Conservation (phyloP, 2,797 vertebrate species). For the Pseudochaenichthys georgianus region DNA sequence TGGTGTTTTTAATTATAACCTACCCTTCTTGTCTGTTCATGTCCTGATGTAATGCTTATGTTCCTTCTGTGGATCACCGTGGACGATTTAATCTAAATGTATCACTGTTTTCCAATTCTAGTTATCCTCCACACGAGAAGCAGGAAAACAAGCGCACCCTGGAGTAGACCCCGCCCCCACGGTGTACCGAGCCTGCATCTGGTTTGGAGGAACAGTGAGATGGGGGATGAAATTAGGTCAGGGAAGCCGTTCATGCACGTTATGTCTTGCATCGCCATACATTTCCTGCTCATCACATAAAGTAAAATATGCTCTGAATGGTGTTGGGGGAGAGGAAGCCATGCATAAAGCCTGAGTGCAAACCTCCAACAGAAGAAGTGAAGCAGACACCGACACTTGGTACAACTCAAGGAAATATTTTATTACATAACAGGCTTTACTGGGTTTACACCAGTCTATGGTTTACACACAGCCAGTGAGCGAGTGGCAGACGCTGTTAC, state of each 20-base stretch:
- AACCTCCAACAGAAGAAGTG: constrained; percentile 7
- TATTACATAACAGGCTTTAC: constrained; percentile 80
- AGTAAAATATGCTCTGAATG: not conserved
- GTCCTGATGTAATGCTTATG: not conserved
- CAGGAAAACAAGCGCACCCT: constrained; percentile 54
- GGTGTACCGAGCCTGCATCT: constrained; percentile 27
- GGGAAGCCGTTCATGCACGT: constrained; percentile 2
- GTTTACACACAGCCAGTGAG: constrained; percentile 60
- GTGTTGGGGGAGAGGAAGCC: rapidly evolving
- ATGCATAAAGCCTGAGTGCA: not conserved
- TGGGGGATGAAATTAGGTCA: constrained; percentile 66
- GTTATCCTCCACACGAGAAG: not conserved
- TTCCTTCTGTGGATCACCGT: not conserved
- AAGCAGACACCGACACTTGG: constrained; percentile 26
- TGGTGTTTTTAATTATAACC: too few species aligned
- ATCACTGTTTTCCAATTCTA: not conserved
- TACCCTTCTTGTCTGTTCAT: not conserved
- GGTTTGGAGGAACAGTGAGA: constrained; percentile 26
- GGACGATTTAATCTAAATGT: not conserved
- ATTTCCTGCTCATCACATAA: not conserved
- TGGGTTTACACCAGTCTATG: constrained; percentile 51
- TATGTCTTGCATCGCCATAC: not conserved
- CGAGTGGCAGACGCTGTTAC: constrained; percentile 41
- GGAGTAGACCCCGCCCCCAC: constrained; percentile 52
- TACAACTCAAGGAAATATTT: constrained; percentile 69